Evolutionary conservation across 2,888 invertebrate genomes (phyloP).

Genomic region (Taphrorychus bicolor): DNA sequence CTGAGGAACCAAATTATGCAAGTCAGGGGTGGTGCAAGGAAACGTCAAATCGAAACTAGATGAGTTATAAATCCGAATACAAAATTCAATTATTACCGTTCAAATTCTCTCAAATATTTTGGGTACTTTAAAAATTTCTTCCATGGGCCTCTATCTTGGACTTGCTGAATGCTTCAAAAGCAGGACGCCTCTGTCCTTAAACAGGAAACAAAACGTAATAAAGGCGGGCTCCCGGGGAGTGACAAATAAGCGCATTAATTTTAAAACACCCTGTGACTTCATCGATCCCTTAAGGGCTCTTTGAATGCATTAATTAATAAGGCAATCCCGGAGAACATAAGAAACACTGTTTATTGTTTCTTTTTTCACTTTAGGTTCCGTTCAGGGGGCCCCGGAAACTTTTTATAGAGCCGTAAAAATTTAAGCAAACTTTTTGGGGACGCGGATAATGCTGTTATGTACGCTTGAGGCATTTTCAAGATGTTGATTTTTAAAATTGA

Average conservation of each 20-base stretch:
- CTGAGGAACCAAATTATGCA: constrained; percentile 8
- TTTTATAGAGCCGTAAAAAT: constrained; percentile 25
- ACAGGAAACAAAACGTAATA: constrained; percentile 38
- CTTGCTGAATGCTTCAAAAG: not conserved
- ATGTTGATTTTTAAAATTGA: no score
- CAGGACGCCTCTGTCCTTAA: constrained; percentile 22
- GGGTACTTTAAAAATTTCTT: no score
- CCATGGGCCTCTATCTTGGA: not conserved
- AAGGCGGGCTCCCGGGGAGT: constrained; percentile 35
- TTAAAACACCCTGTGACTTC: constrained; percentile 42
- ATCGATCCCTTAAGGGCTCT: constrained; percentile 43
- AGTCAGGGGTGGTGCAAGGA: not conserved
- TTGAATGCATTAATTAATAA: constrained; percentile 44
- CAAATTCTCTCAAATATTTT: no score
- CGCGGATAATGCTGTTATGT: not conserved
- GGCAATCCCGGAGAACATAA: constrained; percentile 40
- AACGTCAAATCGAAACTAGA: no score
- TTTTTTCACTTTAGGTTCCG: constrained; percentile 39
- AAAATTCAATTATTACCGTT: no score
- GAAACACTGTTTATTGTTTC: constrained; percentile 41
- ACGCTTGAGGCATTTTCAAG: no score
- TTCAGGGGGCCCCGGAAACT: constrained; percentile 9
- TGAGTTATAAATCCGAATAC: no score
- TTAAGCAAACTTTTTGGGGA: constrained; percentile 13
- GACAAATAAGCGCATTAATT: constrained; percentile 44